Base-by-base conservation (phyloP, 2,113 vertebrate genomes). In the Corythoichthys intestinalis region DNA sequence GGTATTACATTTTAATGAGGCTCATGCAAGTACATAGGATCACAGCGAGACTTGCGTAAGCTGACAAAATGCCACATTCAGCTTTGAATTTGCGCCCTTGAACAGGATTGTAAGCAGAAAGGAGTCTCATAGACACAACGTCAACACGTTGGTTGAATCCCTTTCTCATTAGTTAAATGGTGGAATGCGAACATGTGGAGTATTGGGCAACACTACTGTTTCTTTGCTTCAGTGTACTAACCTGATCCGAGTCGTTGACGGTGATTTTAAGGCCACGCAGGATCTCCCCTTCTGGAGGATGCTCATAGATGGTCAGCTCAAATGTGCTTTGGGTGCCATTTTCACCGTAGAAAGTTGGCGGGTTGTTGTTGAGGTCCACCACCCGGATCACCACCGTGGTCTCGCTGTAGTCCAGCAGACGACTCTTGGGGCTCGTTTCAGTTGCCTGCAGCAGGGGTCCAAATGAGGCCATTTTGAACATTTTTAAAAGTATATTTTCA, bases 241-340 rank as follows among this genome's bases (percentile, higher is more conserved):
- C 97, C 94, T 98, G 95, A 83, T 99, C 97, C 0, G 95, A 98
- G 82, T 99, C 97, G 1, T 94, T 98, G 84, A 98, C 97, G 0
- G 93, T 96, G 77, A 99, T 98, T 91, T 93, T 96, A 72, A 99
- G 44, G 6, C 96, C 96, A 1, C 94, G 89, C 17, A 99, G 86
- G 59, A 98, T 96, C 88, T 99, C 97, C 4, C 97, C 97, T 59
- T 95, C 95, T 0, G 94, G 93, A 0, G 96, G 97, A 78, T 98
- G 95, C 75, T 98, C 97, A 0, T 94, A 92, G 92, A 97, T 94
- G 64, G 93, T 96, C 73, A 98, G 81, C 80, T 98, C 94, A 86
- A 98, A 99, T 41, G 83, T 91, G 84, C 93, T 95, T 87, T 98
- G 94, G 6, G 90, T 93, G 56, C 96, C 95, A 0, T 85, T 94